These are phyloP conservation scores for Antheraea assamensis DNA, from an alignment of 2,888 invertebrate genomes.

Conservation along the genomic window DNA sequence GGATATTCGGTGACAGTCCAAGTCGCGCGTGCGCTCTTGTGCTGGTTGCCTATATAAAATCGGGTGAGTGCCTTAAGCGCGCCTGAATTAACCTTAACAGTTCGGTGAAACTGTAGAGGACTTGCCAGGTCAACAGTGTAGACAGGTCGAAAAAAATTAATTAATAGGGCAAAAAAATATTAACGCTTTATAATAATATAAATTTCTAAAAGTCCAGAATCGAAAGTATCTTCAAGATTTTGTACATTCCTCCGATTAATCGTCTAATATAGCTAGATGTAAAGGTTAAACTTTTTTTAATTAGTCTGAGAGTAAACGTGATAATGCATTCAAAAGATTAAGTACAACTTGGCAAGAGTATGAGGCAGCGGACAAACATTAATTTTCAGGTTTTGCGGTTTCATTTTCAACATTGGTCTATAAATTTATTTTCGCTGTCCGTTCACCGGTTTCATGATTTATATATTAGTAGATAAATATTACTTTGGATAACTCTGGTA, in stretches of 20 bases:
- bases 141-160: too few species aligned
- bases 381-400: constrained; percentile 1
- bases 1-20: too few species aligned
- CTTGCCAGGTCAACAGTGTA: too few species aligned
- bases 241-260: not conserved
- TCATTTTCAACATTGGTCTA: not conserved
- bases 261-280: not conserved
- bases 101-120: too few species aligned
- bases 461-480: not conserved
- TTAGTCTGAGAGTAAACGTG: not conserved
- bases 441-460: not conserved
- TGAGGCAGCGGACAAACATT: not conserved
- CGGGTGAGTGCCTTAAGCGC: too few species aligned
- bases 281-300: not conserved
- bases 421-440: not conserved
- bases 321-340: constrained; percentile 3
- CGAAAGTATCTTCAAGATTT: too few species aligned
- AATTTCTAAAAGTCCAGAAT: not conserved
- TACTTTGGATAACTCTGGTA: not conserved
- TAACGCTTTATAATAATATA: not conserved
- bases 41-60: too few species aligned
- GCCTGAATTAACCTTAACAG: too few species aligned
- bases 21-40: too few species aligned
- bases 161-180: not conserved
- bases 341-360: not conserved